phyloP scores from a whole-genome alignment of 2,113 vertebrate species.

The Saccopteryx leptura region DNA sequence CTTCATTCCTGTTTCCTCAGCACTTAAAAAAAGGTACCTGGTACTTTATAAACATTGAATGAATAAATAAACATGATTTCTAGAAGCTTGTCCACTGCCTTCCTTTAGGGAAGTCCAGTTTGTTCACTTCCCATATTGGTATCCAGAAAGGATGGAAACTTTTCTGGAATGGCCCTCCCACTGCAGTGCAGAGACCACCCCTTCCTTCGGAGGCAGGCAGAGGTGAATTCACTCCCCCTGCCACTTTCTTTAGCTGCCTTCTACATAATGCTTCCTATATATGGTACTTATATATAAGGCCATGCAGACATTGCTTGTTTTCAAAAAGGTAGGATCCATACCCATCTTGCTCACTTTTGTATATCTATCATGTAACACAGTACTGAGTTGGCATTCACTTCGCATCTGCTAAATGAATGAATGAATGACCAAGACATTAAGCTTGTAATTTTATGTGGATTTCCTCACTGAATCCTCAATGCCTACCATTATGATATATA shows the following conservation, averaged over 20 bases:
- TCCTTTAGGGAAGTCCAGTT: neutral
- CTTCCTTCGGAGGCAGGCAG: neutral
- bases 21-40: neutral
- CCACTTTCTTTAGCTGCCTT: neutral
- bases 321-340: neutral
- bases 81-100: neutral
- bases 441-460: neutral
- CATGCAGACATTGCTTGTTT: neutral
- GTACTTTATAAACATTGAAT: neutral
- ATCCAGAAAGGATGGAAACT: neutral
- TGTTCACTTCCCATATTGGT: neutral
- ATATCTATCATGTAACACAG: too few relatives aligned
- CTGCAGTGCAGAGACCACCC: fast-evolving
- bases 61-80: neutral
- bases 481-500: too few relatives aligned
- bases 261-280: neutral
- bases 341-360: neutral
- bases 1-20: neutral
- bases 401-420: neutral
- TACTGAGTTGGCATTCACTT: neutral
- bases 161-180: neutral
- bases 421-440: neutral
- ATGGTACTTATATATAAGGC: fast-evolving
- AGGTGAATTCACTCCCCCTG: neutral
- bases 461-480: neutral